Conservation (phyloP, 2,113 vertebrate genomes). For the Falcunculus frontatus region DNA sequence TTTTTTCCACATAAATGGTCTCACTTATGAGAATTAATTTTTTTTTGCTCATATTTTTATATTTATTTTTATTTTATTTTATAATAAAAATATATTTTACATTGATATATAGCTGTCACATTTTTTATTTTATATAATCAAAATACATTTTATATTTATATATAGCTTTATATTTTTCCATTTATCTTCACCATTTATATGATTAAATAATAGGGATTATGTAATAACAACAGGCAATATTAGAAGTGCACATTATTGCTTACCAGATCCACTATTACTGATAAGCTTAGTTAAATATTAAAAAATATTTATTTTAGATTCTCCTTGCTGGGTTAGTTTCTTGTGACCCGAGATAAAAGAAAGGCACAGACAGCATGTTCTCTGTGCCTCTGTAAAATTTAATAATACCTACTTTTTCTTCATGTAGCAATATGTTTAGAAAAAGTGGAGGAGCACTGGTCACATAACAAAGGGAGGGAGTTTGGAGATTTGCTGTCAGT, state of each 20-base stretch:
- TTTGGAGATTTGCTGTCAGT: not conserved
- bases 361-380: not conserved
- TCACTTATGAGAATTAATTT: not conserved
- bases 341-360: not conserved
- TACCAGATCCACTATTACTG: not conserved
- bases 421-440: not conserved
- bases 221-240: not conserved
- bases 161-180: not conserved
- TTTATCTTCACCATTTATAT: not conserved
- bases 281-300: conserved; percentile 38
- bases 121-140: not conserved
- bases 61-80: not conserved
- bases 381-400: not conserved
- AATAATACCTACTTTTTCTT: not conserved
- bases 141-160: not conserved
- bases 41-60: not conserved
- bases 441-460: not conserved
- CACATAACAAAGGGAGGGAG: not conserved
- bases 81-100: not conserved
- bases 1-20: not conserved
- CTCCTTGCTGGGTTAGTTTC: not conserved
- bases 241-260: not conserved
- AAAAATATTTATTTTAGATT: not conserved
- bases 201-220: not conserved
- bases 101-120: not conserved